phyloP scores from a whole-genome alignment of 2,888 invertebrate genomes.

The Melolontha melolontha region DNA sequence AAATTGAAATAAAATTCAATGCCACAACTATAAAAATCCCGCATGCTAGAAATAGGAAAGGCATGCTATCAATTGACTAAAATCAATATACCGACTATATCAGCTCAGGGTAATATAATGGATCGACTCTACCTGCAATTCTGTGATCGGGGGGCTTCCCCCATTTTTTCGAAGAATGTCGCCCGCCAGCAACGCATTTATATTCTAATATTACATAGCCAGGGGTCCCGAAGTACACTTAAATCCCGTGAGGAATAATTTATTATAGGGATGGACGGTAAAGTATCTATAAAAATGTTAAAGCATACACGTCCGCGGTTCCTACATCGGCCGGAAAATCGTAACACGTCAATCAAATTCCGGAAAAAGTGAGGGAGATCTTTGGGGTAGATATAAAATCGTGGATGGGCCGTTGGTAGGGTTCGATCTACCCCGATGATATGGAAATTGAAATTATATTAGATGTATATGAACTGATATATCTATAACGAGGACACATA shows the following conservation, averaged over 20 bases:
- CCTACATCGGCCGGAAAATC: slow-evolving; percentile 34
- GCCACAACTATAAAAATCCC: no score
- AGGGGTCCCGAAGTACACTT: slow-evolving; percentile 27
- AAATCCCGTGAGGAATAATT: slow-evolving; percentile 43
- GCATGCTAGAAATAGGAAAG: no score
- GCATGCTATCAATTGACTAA: no score
- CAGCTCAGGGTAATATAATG: no score
- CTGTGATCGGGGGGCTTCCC: no score
- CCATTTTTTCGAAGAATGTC: no score
- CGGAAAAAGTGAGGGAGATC: slow-evolving; percentile 8
- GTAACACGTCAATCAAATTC: slow-evolving; percentile 37
- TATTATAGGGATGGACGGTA: slow-evolving; percentile 39
- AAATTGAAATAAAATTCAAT: no score
- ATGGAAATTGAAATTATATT: slow-evolving; percentile 9
- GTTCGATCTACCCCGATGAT: background rate
- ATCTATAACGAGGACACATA: no score
- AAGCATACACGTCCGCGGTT: slow-evolving; percentile 37
- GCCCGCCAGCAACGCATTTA: slow-evolving; percentile 32
- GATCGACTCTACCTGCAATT: no score
- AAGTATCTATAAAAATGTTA: slow-evolving; percentile 46
- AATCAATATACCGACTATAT: no score
- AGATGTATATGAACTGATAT: no score
- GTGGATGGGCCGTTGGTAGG: background rate
- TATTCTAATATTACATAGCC: slow-evolving; percentile 41
- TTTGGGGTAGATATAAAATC: background rate